Percentiles rank a stretch among this genome's conserved stretches.
Conservation (phyloP, 2,888 invertebrate genomes). For the Urechis unicinctus region DNA sequence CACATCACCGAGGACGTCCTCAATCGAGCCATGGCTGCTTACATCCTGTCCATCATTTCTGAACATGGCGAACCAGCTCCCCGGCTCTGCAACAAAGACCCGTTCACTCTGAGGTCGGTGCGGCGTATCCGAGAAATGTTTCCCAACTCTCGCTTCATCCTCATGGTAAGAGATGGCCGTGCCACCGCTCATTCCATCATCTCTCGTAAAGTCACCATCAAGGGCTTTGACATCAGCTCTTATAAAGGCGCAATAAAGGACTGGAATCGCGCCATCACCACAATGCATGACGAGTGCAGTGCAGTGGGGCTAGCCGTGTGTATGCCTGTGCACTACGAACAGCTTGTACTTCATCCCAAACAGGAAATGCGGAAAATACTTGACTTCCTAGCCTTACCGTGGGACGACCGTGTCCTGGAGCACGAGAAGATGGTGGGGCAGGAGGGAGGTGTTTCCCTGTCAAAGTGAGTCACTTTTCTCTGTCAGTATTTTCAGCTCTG, state of each 20-base stretch:
- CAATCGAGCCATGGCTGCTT: conserved; percentile 90
- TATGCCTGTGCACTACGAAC: conserved; percentile 90
- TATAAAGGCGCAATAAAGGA: conserved; percentile 87
- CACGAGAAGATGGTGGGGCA: conserved; percentile 96
- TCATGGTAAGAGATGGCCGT: conserved; percentile 96
- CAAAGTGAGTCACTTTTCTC: too few species aligned
- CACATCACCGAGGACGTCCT: conserved; percentile 80
- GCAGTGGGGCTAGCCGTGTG: conserved; percentile 56
- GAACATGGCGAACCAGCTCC: conserved; percentile 90
- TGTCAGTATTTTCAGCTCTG: too few species aligned
- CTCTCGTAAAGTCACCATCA: conserved; percentile 80
- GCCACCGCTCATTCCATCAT: conserved; percentile 99
- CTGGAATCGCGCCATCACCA: conserved; percentile 86
- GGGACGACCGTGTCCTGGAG: conserved; percentile 93
- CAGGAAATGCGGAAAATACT: conserved; percentile 65
- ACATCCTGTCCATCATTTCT: conserved; percentile 79
- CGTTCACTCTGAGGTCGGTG: conserved; percentile 90
- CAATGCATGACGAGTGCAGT: conserved; percentile 63
- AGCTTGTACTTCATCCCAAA: conserved; percentile 88
- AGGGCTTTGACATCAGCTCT: conserved; percentile 71
- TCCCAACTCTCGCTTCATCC: conserved; percentile 94
- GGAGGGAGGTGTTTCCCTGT: conserved; percentile 85
- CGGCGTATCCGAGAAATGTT: conserved; percentile 59
- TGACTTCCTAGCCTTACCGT: conserved; percentile 80
- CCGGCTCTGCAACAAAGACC: conserved; percentile 95